Evolutionary conservation across 2,113 vertebrate species (phyloP).

Genomic region (Strix uralensis): DNA sequence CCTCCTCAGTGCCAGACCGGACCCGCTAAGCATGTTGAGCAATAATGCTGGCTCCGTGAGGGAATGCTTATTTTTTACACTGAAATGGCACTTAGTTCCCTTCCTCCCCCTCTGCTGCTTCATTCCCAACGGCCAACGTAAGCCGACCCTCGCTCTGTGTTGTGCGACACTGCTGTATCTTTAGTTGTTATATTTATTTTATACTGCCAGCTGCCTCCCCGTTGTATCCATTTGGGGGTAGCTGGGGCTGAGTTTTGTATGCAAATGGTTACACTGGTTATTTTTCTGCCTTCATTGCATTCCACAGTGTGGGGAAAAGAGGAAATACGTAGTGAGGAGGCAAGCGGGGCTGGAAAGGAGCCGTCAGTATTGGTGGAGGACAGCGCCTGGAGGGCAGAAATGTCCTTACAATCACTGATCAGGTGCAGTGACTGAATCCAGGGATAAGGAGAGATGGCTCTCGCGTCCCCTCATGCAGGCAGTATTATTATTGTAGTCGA

Average conservation of each 20-base stretch:
- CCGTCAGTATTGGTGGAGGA: not conserved
- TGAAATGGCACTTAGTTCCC: not conserved
- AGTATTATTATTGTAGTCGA: not conserved
- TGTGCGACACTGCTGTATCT: not conserved
- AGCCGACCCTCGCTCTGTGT: not conserved
- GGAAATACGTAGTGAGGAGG: not conserved
- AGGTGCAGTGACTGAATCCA: not conserved
- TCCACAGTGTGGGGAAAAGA: not conserved
- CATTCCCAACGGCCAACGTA: not conserved
- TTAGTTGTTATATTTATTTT: constrained; percentile 8
- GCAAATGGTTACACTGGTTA: not conserved
- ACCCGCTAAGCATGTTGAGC: constrained; percentile 28
- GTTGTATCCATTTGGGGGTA: not conserved
- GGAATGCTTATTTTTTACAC: constrained; percentile 36
- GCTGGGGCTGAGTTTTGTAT: not conserved
- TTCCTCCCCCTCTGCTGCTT: not conserved
- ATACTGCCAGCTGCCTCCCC: not conserved
- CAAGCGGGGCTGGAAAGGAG: not conserved
- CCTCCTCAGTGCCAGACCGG: not conserved
- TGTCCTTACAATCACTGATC: not conserved
- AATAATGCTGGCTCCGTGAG: not conserved
- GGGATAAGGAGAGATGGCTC: not conserved
- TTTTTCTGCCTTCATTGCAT: not conserved
- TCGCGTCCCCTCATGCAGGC: not conserved
- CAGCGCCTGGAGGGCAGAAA: not conserved